Evolutionary conservation across 1,140 invertebrate species (phyloP), one percentile per base, ranked within the genome.

Genomic region (Meloidogyne exigua): DNA sequence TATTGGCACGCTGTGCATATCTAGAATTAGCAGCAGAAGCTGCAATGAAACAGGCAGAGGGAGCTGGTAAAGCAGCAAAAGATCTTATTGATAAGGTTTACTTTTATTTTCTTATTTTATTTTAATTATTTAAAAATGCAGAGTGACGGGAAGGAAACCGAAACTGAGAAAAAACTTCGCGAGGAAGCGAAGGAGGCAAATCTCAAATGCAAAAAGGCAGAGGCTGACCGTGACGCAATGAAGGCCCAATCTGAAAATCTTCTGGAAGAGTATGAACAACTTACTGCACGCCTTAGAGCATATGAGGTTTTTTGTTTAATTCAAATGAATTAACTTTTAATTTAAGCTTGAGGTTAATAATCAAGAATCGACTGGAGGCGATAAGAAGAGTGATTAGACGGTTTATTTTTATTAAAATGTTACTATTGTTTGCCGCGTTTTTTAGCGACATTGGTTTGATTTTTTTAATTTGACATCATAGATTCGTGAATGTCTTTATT

Each of bases 41-140:
- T 68, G 84, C 85, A 10, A 82, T 87, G 68, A 83, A 83, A n/a
- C 85, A 87, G 72, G 85, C 85, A 28, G 83, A 88, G 74, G 71
- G 83, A 26, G 85, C 85, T 9, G 77, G 77, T 21, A 82, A 87
- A 75, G 81, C 83, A 44, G 85, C 85, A 44, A 82, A 85, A 63
- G 81, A 70, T 21, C 77, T 87, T n/a, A 80, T 87, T 79, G 82
- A 84, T 28, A 75, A 82, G 11, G 84, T 83, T 63, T 39, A 23
- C 5, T 68, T 4, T 71, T 44, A 5, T 49, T 13, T 78, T 10
- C 57, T 21, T 42, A 12, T n/a, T 75, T 79, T 4, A 0, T 18
- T 73, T 28, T 74, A 39, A 21, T 13, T 1, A 7, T 21, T 72
- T 42, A 1, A 36, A 67, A 69, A 15, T 68, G 23, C 25, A 68